These are phyloP conservation scores for Diadophis punctatus DNA, from an alignment of 2,113 vertebrate genomes.

Conservation along the genomic window DNA sequence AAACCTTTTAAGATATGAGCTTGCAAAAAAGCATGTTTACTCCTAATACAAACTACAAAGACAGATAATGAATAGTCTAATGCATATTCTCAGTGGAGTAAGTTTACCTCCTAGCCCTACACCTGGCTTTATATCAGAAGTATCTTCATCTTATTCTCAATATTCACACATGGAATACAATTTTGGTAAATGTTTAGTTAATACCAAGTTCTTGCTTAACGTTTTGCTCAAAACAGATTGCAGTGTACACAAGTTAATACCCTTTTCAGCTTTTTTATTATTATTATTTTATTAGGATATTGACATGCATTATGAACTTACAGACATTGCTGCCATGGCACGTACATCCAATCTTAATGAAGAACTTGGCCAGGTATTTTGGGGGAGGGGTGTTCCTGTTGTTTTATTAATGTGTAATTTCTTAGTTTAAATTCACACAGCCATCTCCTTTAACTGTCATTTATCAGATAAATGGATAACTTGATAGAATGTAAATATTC, in stretches of 20 bases:
- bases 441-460: background rate
- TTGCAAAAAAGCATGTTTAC: background rate
- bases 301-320: slow-evolving; percentile 94
- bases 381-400: background rate
- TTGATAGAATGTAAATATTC: background rate
- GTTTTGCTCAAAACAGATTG: background rate
- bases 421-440: background rate
- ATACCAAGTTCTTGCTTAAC: background rate
- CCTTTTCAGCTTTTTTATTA: background rate
- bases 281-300: slow-evolving; percentile 75
- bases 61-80: background rate
- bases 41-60: background rate
- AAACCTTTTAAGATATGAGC: background rate
- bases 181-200: background rate
- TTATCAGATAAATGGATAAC: background rate
- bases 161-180: background rate
- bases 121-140: background rate
- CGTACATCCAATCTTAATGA: slow-evolving; percentile 98
- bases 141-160: background rate
- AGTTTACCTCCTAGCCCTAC: background rate
- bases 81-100: background rate
- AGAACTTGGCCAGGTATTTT: slow-evolving; percentile 90
- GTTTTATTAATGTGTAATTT: background rate
- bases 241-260: background rate
- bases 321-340: slow-evolving; percentile 92